These are phyloP conservation scores for Mustela nigripes DNA, from an alignment of 2,113 vertebrate species.

Conservation along the genomic window DNA sequence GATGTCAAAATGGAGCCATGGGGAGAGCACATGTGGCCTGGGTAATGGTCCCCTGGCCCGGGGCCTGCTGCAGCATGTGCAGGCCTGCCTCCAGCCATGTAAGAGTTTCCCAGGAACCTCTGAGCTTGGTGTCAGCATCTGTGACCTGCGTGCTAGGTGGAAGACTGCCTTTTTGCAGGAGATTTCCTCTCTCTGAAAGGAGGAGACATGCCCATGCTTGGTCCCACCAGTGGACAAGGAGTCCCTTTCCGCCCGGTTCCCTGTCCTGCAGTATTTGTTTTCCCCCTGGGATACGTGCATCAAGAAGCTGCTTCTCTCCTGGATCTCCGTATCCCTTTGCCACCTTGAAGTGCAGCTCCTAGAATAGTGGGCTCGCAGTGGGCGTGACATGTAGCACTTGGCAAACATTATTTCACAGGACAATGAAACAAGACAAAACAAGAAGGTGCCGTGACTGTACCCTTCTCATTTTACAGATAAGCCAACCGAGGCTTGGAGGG, in stretches of 20 bases:
- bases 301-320: neutral
- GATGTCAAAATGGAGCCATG: neutral
- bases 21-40: neutral
- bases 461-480: neutral
- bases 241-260: fast-evolving
- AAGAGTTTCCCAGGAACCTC: neutral
- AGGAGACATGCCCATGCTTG: neutral
- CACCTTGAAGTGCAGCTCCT: neutral
- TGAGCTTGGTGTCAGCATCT: fast-evolving
- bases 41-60: neutral
- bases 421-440: neutral
- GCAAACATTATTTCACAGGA: neutral
- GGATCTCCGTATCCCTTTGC: fast-evolving
- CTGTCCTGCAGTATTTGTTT: neutral
- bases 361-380: fast-evolving
- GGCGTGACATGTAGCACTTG: neutral
- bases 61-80: neutral
- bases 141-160: too few relatives aligned
- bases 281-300: fast-evolving
- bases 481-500: neutral
- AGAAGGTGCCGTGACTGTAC: neutral
- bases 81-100: neutral
- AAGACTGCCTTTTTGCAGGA: neutral
- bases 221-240: neutral
- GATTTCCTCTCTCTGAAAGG: neutral